These are phyloP conservation scores for Calliphora vicina DNA, from an alignment of 1,140 invertebrate species.

Conservation along the genomic window DNA sequence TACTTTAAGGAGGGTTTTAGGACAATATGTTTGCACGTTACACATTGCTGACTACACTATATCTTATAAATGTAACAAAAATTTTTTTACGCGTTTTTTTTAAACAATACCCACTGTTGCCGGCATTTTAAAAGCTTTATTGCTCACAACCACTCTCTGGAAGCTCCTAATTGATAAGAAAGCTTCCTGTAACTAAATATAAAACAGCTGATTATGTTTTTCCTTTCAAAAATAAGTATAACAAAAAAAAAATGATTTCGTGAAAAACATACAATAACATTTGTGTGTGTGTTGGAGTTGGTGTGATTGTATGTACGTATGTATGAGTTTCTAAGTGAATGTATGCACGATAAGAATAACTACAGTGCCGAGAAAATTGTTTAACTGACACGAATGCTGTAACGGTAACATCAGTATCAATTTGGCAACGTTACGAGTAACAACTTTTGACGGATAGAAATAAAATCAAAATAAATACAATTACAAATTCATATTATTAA, in stretches of 20 bases:
- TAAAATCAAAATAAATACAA: neutral
- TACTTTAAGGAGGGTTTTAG: too few relatives aligned
- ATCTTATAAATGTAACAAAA: too few relatives aligned
- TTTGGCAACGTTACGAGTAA: conserved; percentile 1
- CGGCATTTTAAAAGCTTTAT: conserved; percentile 7
- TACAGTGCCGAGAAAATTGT: neutral
- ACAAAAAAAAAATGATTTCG: neutral
- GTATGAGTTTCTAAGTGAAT: too few relatives aligned
- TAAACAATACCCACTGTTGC: neutral
- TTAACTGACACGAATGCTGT: neutral
- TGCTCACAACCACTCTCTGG: neutral
- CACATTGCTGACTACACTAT: too few relatives aligned
- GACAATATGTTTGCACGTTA: too few relatives aligned
- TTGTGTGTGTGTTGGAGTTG: too few relatives aligned
- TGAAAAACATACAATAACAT: neutral
- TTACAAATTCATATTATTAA: neutral
- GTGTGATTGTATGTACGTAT: too few relatives aligned
- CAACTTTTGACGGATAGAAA: conserved; percentile 5
- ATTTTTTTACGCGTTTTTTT: too few relatives aligned
- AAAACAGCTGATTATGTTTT: conserved; percentile 3
- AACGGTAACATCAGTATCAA: neutral
- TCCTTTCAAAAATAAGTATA: neutral
- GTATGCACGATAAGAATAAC: neutral
- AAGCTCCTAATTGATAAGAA: conserved; percentile 15
- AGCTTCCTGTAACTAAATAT: neutral